A percentile compares a stretch with the other conserved stretches of the same genome.
These are phyloP conservation scores for Sciurus carolinensis DNA, from an alignment of 2,797 vertebrate species.

Conservation along the genomic window DNA sequence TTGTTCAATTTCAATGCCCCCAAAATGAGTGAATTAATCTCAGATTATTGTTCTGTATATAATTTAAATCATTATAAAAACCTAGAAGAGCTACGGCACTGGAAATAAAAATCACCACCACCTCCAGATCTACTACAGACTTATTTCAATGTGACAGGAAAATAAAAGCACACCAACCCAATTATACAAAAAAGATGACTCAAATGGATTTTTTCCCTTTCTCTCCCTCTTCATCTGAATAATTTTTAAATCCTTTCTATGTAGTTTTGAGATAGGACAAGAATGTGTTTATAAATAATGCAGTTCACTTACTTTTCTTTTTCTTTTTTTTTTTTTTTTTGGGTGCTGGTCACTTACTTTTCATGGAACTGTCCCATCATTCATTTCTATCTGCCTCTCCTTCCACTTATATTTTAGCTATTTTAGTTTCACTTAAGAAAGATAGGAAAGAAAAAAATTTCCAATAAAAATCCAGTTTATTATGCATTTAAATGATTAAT, in stretches of 20 bases:
- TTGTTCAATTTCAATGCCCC: neutral
- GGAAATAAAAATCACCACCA: constrained; percentile 31
- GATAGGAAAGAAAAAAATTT: constrained; percentile 45
- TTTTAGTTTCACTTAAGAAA: constrained; percentile 47
- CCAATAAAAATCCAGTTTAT: neutral
- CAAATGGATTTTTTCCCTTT: neutral
- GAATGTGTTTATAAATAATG: constrained; percentile 8
- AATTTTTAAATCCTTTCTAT: constrained; percentile 16
- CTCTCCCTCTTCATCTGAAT: neutral
- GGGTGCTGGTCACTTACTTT: neutral
- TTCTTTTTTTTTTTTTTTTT: too few relatives aligned
- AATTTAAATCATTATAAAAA: constrained; percentile 39
- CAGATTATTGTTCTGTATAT: neutral
- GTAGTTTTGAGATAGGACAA: neutral
- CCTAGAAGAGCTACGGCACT: neutral
- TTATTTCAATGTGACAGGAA: neutral
- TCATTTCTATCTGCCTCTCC: neutral
- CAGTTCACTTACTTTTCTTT: neutral
- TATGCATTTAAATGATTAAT: constrained; percentile 44
- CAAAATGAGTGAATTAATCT: neutral
- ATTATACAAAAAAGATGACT: constrained; percentile 18
- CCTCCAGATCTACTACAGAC: neutral
- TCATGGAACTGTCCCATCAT: neutral
- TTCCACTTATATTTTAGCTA: neutral
- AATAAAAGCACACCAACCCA: neutral